Evolutionary conservation across 2,113 vertebrate species (phyloP).

Genomic region (Syrmaticus mikado): DNA sequence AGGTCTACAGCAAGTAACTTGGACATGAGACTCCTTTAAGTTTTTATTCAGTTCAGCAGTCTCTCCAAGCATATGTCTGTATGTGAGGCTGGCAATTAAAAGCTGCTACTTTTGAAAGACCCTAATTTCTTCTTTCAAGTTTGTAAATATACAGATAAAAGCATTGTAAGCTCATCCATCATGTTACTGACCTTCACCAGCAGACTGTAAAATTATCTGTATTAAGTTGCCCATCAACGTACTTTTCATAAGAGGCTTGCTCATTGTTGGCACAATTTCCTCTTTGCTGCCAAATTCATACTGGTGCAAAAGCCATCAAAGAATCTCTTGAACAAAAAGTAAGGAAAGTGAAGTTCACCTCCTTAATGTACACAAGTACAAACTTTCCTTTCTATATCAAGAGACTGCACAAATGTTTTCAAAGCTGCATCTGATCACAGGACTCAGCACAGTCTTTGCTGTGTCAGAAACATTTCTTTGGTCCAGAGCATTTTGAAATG

Average conservation of each 20-base stretch:
- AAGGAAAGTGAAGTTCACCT: not conserved
- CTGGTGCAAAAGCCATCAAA: not conserved
- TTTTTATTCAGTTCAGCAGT: slow-evolving; percentile 3
- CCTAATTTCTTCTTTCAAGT: slow-evolving; percentile 29
- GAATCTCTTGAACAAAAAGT: not conserved
- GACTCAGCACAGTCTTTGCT: not conserved
- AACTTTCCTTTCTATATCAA: not conserved
- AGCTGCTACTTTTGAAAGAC: slow-evolving; percentile 39
- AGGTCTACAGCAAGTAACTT: not conserved
- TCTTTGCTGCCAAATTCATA: not conserved
- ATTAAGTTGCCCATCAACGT: not conserved
- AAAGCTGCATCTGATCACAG: not conserved
- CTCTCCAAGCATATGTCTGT: not conserved
- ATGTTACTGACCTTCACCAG: slow-evolving; percentile 23
- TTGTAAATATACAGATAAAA: slow-evolving; percentile 29
- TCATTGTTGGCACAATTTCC: not conserved
- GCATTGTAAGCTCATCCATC: not conserved
- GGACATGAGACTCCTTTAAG: not conserved
- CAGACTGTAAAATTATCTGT: not conserved
- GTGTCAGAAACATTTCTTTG: not conserved
- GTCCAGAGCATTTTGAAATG: not conserved
- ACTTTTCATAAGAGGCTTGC: not conserved
- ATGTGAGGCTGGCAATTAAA: slow-evolving; percentile 17
- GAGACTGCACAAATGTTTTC: not conserved
- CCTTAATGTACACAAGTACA: not conserved